Percentiles rank a stretch among this genome's conserved stretches.
Conservation (phyloP, 2,888 invertebrate genomes). For the Cheilosia scutellata region DNA sequence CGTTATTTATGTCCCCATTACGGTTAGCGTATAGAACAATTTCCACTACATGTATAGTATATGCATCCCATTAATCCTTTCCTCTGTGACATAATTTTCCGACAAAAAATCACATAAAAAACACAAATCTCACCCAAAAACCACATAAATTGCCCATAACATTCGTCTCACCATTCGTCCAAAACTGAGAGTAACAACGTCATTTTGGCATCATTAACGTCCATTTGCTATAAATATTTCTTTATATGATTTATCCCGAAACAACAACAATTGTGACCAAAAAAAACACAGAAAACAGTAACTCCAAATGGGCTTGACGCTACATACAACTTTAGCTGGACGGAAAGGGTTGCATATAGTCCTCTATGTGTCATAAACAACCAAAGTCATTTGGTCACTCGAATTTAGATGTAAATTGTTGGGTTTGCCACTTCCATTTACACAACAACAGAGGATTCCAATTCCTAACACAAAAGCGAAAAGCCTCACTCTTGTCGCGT, state of each 20-base stretch:
- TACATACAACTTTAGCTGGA: slow-evolving; percentile 43
- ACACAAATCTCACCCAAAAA: slow-evolving; percentile 52
- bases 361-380: slow-evolving; percentile 55
- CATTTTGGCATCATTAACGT: slow-evolving; percentile 72
- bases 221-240: slow-evolving; percentile 67
- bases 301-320: slow-evolving; percentile 65
- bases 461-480: slow-evolving; percentile 6
- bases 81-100: slow-evolving; percentile 67
- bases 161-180: slow-evolving; percentile 59
- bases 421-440: slow-evolving; percentile 74
- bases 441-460: slow-evolving; percentile 51
- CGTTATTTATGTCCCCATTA: slow-evolving; percentile 51
- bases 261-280: slow-evolving; percentile 6
- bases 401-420: slow-evolving; percentile 74
- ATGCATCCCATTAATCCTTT: slow-evolving; percentile 65
- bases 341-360: slow-evolving; percentile 58
- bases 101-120: slow-evolving; percentile 67
- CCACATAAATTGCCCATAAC: slow-evolving; percentile 66
- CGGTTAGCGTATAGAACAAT: not conserved
- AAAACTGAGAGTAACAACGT: slow-evolving; percentile 41
- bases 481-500: slow-evolving; percentile 40
- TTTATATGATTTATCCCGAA: slow-evolving; percentile 65
- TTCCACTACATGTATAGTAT: slow-evolving; percentile 48
- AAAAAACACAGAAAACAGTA: slow-evolving; percentile 1
- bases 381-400: slow-evolving; percentile 71